Evolutionary conservation across 2,797 vertebrate species (phyloP), one percentile per base, ranked within the genome.

Genomic region (Pogoniulus pusillus): DNA sequence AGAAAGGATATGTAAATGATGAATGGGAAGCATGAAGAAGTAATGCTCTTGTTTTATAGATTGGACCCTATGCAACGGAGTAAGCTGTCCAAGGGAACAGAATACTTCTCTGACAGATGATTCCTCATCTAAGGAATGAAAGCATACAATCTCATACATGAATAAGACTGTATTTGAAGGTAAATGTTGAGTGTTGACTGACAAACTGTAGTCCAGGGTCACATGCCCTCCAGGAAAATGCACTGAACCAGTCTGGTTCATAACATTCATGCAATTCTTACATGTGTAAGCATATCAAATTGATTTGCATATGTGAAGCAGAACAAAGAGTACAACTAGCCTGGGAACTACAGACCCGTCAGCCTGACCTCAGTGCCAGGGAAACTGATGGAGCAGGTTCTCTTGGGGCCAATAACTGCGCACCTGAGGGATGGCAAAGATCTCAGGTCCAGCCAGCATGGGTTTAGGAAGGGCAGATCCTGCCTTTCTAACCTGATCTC

Each of bases 281-380:
- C 71, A 76, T 85, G 70, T 94, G 65, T 86, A 83, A 95, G 87
- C 65, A 80, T 12, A 87, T 81, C 83, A 84, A 87, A 93, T 87
- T 70, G 85, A 93, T 94, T 85, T 83, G 65, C 78, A 82, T 64
- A 60, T 70, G 77, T 23, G 57, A 91, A 93, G 90, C 24, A 24
- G 74, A 84, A 94, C 59, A 85, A 79, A 83, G 22, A 91, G 17
- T 71, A 63, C 68, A 94, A 85, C 82, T 90, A 83, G 49, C 54
- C 49, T 71, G n/a, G n/a, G n/a, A n/a, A n/a, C n/a, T n/a, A n/a
- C n/a, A n/a, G n/a, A n/a, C n/a, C n/a, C n/a, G n/a, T n/a, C n/a
- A n/a, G n/a, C n/a, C n/a, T n/a, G n/a, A n/a, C n/a, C n/a, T n/a
- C n/a, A n/a, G n/a, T n/a, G n/a, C n/a, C n/a, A n/a, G n/a, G n/a